Evolutionary conservation across 2,888 invertebrate genomes (phyloP).

Genomic region (Trissoscelio sp.): DNA sequence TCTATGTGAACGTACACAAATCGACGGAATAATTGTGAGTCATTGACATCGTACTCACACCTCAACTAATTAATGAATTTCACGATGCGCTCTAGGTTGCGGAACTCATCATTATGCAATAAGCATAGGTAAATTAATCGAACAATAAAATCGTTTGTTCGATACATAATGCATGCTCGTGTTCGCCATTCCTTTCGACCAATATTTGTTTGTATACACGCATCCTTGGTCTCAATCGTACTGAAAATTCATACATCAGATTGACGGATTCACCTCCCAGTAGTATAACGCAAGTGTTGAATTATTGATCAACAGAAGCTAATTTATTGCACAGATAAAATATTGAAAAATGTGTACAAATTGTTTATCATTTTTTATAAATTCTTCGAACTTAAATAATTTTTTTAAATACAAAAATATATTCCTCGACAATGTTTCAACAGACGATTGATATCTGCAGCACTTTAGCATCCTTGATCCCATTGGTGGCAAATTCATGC

Average conservation of each 20-base stretch:
- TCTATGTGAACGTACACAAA: conserved; percentile 29
- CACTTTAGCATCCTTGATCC: conserved; percentile 44
- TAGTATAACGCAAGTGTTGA: conserved; percentile 18
- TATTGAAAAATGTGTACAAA: background rate
- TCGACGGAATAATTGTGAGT: conserved; percentile 37
- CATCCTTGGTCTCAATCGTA: conserved; percentile 57
- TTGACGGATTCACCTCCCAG: conserved; percentile 35
- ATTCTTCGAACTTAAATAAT: too few relatives aligned
- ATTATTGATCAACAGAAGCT: conserved; percentile 31
- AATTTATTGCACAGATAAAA: conserved; percentile 13
- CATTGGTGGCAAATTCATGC: conserved; percentile 40
- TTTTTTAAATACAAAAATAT: too few relatives aligned
- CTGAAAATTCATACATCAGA: conserved; percentile 21
- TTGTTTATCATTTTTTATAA: too few relatives aligned
- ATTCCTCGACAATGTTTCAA: background rate
- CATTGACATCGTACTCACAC: conserved; percentile 49
- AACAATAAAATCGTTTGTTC: conserved; percentile 40
- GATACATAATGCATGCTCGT: conserved; percentile 57
- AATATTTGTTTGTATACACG: conserved; percentile 31
- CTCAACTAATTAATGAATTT: conserved; percentile 58
- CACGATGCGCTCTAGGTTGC: conserved; percentile 59
- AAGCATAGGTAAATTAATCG: conserved; percentile 50
- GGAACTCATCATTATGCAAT: conserved; percentile 65
- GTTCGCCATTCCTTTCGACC: conserved; percentile 17
- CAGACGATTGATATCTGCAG: background rate